Conservation (phyloP, 2,797 vertebrate genomes). For the Phataginus tricuspis region DNA sequence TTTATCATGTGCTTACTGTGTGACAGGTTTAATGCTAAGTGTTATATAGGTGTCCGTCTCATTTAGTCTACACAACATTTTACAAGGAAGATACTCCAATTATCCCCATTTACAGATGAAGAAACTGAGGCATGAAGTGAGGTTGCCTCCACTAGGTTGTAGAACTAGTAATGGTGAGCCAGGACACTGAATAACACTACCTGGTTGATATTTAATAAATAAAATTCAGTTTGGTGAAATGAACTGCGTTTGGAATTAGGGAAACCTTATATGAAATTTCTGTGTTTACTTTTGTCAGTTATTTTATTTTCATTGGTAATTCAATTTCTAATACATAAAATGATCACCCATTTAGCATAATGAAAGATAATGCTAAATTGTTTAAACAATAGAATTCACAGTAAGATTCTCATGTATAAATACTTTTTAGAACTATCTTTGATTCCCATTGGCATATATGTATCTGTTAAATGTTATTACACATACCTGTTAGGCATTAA, state of each 20-base stretch:
- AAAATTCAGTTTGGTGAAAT: conserved; percentile 10
- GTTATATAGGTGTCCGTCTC: background rate
- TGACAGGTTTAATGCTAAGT: background rate
- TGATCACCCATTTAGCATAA: background rate
- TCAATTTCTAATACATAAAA: conserved; percentile 40
- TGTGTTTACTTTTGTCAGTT: background rate
- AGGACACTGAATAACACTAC: background rate
- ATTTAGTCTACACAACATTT: background rate
- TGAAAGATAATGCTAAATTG: conserved; percentile 28
- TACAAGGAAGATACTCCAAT: background rate
- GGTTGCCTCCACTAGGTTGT: background rate
- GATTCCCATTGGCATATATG: background rate
- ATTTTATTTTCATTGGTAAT: conserved; percentile 43
- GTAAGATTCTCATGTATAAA: background rate
- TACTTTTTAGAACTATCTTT: conserved; percentile 9
- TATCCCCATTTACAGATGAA: background rate
- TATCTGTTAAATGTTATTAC: background rate
- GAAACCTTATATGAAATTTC: conserved; percentile 25
- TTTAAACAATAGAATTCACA: conserved; percentile 1
- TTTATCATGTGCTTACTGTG: conserved; percentile 1
- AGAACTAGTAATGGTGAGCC: background rate
- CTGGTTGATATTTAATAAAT: background rate
- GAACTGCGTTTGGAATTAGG: background rate
- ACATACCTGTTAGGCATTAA: background rate
- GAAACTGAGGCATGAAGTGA: background rate